A percentile compares a stretch with the other conserved stretches of the same genome.
Evolutionary conservation across 2,888 invertebrate species (phyloP).

Genomic region (Hetaerina titia): DNA sequence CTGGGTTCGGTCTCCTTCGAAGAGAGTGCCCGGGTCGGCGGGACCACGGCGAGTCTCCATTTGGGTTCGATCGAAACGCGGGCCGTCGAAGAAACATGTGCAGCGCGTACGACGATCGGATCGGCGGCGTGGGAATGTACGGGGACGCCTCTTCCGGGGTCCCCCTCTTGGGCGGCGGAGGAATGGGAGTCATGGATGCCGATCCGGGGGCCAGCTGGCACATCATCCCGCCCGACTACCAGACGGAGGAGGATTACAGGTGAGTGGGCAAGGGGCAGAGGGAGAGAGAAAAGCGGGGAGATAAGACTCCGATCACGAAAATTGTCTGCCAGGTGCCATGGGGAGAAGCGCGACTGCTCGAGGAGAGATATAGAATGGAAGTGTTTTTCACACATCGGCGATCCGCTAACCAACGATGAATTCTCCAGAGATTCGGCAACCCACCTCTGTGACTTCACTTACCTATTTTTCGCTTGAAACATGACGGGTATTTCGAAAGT

Average conservation of each 20-base stretch:
- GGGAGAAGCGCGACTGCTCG: not conserved
- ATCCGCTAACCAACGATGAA: no score
- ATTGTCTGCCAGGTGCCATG: not conserved
- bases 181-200: not conserved
- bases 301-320: not conserved
- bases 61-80: not conserved
- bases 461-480: no score
- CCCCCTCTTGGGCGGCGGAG: not conserved
- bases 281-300: not conserved
- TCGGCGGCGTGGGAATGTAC: not conserved
- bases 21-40: not conserved
- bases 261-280: not conserved
- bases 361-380: not conserved
- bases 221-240: constrained; percentile 47
- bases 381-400: no score
- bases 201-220: constrained; percentile 42
- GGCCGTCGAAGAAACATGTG: not conserved
- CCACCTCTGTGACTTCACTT: no score
- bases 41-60: not conserved
- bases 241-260: constrained; percentile 50
- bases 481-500: no score
- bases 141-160: constrained; percentile 34
- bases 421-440: no score
- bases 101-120: constrained; percentile 49
- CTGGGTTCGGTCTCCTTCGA: not conserved